Evolutionary conservation across 2,797 vertebrate species (phyloP).

Genomic region (Nannoperca obscura): DNA sequence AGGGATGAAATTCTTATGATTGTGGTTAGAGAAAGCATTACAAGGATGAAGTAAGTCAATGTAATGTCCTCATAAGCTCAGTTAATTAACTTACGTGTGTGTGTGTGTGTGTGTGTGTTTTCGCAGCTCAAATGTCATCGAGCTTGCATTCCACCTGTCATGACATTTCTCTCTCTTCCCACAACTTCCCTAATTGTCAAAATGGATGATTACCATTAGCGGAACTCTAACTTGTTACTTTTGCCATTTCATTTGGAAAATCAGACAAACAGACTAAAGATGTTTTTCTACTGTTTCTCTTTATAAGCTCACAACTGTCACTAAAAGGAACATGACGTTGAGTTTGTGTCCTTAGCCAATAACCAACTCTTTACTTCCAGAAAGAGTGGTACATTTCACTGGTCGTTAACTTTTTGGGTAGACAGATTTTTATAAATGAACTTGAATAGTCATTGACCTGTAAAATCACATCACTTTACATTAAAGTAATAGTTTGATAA

Average conservation of each 20-base stretch:
- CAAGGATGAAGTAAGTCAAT: background rate
- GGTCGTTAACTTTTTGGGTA: background rate
- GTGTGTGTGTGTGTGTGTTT: background rate
- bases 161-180: conserved; percentile 23
- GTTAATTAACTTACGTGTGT: background rate
- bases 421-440: background rate
- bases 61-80: background rate
- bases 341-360: background rate
- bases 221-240: background rate
- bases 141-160: conserved; percentile 6
- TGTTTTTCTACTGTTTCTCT: background rate
- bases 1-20: background rate
- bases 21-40: background rate
- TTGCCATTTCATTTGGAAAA: background rate
- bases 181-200: conserved; percentile 3
- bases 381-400: background rate
- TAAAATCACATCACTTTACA: background rate
- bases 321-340: background rate
- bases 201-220: conserved; percentile 2
- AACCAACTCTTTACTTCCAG: background rate
- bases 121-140: conserved; percentile 23
- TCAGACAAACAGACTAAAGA: background rate
- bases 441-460: background rate
- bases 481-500: background rate
- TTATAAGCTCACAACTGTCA: background rate